phyloP scores from a whole-genome alignment of 2,113 vertebrate species.

The Epinephelus lanceolatus region DNA sequence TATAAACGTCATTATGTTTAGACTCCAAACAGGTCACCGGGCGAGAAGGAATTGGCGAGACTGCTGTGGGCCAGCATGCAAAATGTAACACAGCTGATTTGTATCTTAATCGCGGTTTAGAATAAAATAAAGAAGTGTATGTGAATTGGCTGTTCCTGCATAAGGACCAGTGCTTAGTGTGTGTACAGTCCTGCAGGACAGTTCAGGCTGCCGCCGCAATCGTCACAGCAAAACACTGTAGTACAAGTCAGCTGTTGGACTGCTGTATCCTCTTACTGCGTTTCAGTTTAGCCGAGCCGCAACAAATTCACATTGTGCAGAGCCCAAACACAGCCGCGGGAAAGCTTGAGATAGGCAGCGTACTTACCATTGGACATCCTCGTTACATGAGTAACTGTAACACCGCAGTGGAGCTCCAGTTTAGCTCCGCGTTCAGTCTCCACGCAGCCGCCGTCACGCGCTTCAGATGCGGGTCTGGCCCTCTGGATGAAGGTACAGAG shows the following conservation, averaged over 20 bases:
- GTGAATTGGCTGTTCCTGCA: constrained; percentile 24
- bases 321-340: constrained; percentile 24
- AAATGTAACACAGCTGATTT: constrained; percentile 3
- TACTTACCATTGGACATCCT: constrained; percentile 71
- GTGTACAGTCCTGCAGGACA: constrained; percentile 59
- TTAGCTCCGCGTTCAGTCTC: constrained; percentile 24
- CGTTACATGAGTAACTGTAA: constrained; percentile 44
- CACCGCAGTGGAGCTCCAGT: constrained; percentile 65
- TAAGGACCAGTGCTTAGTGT: not conserved
- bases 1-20: constrained; percentile 50
- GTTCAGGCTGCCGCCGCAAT: constrained; percentile 49
- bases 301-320: constrained; percentile 36
- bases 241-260: constrained; percentile 67
- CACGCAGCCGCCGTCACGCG: constrained; percentile 51
- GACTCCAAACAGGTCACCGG: constrained; percentile 56
- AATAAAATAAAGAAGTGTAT: constrained; percentile 14
- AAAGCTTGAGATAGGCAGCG: constrained; percentile 17
- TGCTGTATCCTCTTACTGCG: constrained; percentile 26
- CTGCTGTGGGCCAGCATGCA: not conserved
- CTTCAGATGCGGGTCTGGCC: constrained; percentile 43
- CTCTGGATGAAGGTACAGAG: constrained; percentile 3
- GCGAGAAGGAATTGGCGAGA: constrained; percentile 1
- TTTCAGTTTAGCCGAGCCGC: constrained; percentile 26
- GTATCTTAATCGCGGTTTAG: not conserved
- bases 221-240: constrained; percentile 59